phyloP scores from a whole-genome alignment of 2,888 invertebrate genomes.

The Trissolcus brochymenae region DNA sequence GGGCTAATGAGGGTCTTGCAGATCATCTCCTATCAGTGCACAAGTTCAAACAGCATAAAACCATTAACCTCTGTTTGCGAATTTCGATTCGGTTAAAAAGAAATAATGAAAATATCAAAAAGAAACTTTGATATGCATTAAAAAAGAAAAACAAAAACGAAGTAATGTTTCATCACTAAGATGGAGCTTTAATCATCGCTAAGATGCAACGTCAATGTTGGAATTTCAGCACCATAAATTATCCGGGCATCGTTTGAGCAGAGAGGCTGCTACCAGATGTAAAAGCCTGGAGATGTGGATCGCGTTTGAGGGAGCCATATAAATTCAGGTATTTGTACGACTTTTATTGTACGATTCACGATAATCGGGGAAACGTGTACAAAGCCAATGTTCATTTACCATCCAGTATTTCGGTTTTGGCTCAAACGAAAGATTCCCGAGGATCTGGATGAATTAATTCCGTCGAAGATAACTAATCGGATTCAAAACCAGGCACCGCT shows the following conservation, averaged over 20 bases:
- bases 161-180: too few relatives aligned
- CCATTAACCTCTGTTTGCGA: too few relatives aligned
- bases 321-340: conserved; percentile 30
- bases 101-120: too few relatives aligned
- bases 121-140: too few relatives aligned
- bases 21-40: conserved; percentile 5
- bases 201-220: too few relatives aligned
- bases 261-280: conserved; percentile 5
- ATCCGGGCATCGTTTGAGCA: conserved; percentile 8
- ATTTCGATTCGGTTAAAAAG: too few relatives aligned
- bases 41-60: not conserved
- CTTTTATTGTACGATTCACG: conserved; percentile 36
- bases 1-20: conserved; percentile 36
- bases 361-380: conserved; percentile 44
- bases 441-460: conserved; percentile 52
- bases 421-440: conserved; percentile 46
- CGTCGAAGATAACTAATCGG: conserved; percentile 51
- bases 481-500: conserved; percentile 28
- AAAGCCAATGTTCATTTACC: conserved; percentile 50
- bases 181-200: too few relatives aligned
- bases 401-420: conserved; percentile 28
- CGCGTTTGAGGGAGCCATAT: conserved; percentile 21
- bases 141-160: too few relatives aligned
- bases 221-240: too few relatives aligned
- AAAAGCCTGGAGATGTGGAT: conserved; percentile 11